These are phyloP conservation scores for Semaprochilodus insignis DNA, from an alignment of 2,797 vertebrate species.

Conservation along the genomic window DNA sequence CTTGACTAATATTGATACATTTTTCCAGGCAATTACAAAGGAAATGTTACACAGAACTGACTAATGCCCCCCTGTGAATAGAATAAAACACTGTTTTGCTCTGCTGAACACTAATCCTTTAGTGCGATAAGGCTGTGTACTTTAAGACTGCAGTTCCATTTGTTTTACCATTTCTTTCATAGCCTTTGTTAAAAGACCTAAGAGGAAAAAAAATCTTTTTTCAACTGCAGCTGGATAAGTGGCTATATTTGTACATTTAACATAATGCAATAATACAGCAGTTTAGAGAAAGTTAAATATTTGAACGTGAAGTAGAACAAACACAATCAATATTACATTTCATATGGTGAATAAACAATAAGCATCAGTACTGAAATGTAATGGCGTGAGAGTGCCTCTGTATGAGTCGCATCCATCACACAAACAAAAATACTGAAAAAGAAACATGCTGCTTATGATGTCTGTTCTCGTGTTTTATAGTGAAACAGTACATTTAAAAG, in stretches of 20 bases:
- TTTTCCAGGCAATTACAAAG: conserved; percentile 70
- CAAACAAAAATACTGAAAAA: not conserved
- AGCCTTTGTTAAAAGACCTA: conserved; percentile 36
- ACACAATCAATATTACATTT: not conserved
- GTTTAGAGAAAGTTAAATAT: not conserved
- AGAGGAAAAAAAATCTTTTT: not conserved
- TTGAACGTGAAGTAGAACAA: not conserved
- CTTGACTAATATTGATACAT: conserved; percentile 41
- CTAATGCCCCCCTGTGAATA: conserved; percentile 72
- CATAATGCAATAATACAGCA: not conserved
- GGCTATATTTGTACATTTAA: not conserved
- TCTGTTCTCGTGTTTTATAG: not conserved
- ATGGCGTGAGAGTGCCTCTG: not conserved
- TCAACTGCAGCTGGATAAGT: conserved; percentile 14
- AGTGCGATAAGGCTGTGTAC: conserved; percentile 76
- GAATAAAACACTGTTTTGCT: conserved; percentile 75
- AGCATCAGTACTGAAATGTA: not conserved
- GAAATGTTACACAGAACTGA: conserved; percentile 66
- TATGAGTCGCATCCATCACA: not conserved
- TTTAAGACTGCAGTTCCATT: conserved; percentile 53
- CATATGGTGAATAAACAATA: not conserved
- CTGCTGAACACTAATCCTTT: conserved; percentile 76
- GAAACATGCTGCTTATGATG: not conserved
- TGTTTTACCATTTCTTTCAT: conserved; percentile 46
- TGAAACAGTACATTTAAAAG: not conserved